Conservation (phyloP, 2,113 vertebrate species). For the Bubo blakistoni region DNA sequence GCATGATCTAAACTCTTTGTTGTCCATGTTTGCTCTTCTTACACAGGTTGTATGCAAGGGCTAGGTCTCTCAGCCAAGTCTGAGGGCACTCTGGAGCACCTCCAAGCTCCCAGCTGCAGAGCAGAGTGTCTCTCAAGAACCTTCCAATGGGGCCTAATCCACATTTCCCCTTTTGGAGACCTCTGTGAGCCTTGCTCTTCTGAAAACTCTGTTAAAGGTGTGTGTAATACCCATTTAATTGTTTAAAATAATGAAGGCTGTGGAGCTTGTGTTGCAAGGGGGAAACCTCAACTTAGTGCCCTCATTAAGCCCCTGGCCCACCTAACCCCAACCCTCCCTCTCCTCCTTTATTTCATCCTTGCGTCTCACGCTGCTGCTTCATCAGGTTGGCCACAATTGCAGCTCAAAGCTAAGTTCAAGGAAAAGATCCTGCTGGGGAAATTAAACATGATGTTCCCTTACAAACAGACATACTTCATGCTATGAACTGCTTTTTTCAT, state of each 20-base stretch:
- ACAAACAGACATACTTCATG: background rate
- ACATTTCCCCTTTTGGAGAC: background rate
- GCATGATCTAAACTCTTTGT: background rate
- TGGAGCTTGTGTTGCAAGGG: background rate
- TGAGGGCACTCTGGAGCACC: background rate
- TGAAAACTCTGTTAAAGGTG: background rate
- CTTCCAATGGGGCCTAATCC: background rate
- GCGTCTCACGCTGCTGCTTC: rapidly evolving
- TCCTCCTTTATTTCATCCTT: background rate
- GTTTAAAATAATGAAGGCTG: background rate
- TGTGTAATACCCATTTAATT: background rate
- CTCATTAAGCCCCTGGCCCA: background rate
- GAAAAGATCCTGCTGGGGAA: background rate
- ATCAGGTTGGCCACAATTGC: background rate
- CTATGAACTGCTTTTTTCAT: background rate
- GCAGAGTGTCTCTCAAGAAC: background rate
- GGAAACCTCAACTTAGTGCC: background rate
- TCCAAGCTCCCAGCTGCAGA: background rate
- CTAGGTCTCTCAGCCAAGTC: background rate
- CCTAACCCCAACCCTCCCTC: background rate
- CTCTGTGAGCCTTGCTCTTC: background rate
- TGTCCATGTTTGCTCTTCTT: background rate
- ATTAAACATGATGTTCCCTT: background rate
- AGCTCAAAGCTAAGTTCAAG: background rate
- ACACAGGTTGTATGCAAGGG: background rate